phyloP scores from a whole-genome alignment of 2,113 vertebrate species.

The Octodon degus region DNA sequence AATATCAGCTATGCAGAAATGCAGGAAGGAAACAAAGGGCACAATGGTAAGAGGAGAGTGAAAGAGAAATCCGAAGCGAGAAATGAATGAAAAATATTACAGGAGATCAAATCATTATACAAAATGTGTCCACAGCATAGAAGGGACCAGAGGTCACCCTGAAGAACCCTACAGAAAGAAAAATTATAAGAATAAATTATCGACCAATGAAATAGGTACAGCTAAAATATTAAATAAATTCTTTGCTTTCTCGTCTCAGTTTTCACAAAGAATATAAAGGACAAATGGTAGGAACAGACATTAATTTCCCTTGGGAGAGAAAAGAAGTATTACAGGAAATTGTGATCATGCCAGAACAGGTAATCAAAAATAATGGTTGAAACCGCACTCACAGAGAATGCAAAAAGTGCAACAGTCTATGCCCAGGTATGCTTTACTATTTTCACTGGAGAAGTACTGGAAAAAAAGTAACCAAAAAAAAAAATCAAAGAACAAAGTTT shows the following conservation, averaged over 20 bases:
- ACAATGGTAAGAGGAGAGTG: background rate
- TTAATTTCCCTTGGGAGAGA: conserved; percentile 85
- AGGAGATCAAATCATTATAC: conserved; percentile 65
- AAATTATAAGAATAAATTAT: conserved; percentile 83
- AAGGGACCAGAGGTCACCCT: conserved; percentile 65
- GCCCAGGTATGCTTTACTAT: conserved; percentile 58
- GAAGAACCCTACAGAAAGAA: conserved; percentile 71
- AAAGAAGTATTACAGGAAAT: conserved; percentile 87
- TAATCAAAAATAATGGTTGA: conserved; percentile 86
- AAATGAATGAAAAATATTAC: conserved; percentile 69
- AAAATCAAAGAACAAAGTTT: conserved; percentile 68
- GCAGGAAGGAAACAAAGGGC: conserved; percentile 61
- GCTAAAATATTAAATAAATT: conserved; percentile 83
- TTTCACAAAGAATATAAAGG: conserved; percentile 83
- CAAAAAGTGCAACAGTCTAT: conserved; percentile 63
- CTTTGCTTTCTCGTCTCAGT: conserved; percentile 77
- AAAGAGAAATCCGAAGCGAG: conserved; percentile 48
- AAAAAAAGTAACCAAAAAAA: background rate
- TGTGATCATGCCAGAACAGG: conserved; percentile 81
- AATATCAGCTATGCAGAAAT: conserved; percentile 60
- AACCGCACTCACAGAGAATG: conserved; percentile 77
- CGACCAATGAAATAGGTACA: conserved; percentile 80
- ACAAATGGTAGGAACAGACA: conserved; percentile 84
- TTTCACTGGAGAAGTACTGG: conserved; percentile 56
- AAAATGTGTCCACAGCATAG: conserved; percentile 63